phyloP scores from a whole-genome alignment of 2,888 invertebrate species.

The Archips xylosteana region DNA sequence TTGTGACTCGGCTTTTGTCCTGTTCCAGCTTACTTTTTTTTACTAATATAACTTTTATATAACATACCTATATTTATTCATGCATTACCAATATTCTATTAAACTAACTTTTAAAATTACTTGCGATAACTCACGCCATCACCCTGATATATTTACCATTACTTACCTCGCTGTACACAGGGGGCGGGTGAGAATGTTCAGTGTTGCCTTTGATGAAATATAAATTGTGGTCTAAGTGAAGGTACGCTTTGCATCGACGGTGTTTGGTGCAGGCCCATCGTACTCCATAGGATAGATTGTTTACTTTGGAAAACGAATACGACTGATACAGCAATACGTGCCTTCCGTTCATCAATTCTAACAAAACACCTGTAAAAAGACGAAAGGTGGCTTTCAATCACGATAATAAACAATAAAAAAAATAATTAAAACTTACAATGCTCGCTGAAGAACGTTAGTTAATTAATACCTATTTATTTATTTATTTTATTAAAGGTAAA shows the following conservation, averaged over 20 bases:
- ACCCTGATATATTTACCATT: neutral
- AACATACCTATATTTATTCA: too few species aligned
- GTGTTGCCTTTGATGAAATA: conserved; percentile 3
- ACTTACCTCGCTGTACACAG: neutral
- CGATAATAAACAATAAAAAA: too few species aligned
- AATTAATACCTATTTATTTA: too few species aligned
- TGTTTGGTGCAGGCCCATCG: conserved; percentile 19
- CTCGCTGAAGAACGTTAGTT: neutral
- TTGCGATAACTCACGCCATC: neutral
- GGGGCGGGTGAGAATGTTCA: conserved; percentile 15
- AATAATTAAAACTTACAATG: too few species aligned
- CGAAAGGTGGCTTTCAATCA: too few species aligned
- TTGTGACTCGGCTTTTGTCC: too few species aligned
- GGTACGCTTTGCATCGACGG: conserved; percentile 13
- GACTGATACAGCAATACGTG: neutral
- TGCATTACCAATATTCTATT: too few species aligned
- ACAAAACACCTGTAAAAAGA: neutral
- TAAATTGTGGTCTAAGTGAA: conserved; percentile 7
- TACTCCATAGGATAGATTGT: neutral
- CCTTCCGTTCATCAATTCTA: neutral
- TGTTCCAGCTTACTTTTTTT: too few species aligned
- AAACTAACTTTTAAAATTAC: too few species aligned
- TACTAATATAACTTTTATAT: too few species aligned
- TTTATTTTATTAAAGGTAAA: too few species aligned
- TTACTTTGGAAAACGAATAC: neutral